A percentile compares a stretch with the other conserved stretches of the same genome.
phyloP scores from a whole-genome alignment of 2,113 vertebrate species.

The Verasper variegatus region DNA sequence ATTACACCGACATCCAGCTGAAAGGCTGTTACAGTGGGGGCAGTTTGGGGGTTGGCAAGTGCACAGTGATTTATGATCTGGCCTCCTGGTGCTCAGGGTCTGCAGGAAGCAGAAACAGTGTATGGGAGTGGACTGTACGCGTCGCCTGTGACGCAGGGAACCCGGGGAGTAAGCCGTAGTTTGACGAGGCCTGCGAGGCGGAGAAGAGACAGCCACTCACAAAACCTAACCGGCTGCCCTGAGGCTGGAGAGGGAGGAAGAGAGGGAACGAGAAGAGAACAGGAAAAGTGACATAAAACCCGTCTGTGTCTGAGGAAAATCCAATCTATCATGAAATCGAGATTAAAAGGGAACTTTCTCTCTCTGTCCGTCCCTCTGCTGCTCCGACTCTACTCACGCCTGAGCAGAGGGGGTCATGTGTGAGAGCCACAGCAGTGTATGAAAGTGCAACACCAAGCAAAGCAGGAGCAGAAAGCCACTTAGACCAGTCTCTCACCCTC shows the following conservation, averaged over 20 bases:
- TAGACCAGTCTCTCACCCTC: constrained; percentile 24
- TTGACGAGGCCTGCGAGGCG: constrained; percentile 69
- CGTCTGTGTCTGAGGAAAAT: background rate
- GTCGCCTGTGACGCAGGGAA: constrained; percentile 48
- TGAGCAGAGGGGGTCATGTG: background rate
- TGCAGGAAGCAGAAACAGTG: constrained; percentile 16
- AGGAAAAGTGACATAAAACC: constrained; percentile 13
- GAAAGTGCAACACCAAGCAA: constrained; percentile 21
- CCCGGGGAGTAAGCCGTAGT: constrained; percentile 39
- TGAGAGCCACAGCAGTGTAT: constrained; percentile 9
- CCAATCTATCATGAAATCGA: constrained; percentile 14
- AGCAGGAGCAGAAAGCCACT: constrained; percentile 51
- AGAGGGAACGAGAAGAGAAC: background rate
- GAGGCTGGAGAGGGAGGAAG: constrained; percentile 29
- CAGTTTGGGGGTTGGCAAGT: background rate
- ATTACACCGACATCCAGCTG: constrained; percentile 13
- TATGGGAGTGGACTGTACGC: constrained; percentile 39
- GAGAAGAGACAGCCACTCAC: constrained; percentile 71
- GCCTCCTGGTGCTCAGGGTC: constrained; percentile 22
- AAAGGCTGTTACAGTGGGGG: constrained; percentile 24
- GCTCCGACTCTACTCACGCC: background rate
- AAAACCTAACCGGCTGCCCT: constrained; percentile 49
- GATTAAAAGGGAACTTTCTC: background rate
- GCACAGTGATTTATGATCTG: constrained; percentile 55
- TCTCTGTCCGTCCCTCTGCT: background rate